These are phyloP conservation scores for Atrichornis clamosus DNA, from an alignment of 2,113 vertebrate genomes.

Conservation along the genomic window DNA sequence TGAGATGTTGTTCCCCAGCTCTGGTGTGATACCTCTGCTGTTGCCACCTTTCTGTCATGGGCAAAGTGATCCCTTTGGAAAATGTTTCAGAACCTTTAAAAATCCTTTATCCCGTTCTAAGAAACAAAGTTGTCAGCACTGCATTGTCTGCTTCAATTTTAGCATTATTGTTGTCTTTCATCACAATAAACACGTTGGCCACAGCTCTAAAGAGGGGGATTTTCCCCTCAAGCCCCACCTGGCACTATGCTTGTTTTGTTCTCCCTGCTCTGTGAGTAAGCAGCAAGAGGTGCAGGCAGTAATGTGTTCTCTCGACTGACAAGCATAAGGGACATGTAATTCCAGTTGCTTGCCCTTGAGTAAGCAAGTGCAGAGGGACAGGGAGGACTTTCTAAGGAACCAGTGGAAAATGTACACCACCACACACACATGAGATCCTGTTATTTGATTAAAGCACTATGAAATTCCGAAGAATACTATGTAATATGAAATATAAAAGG, in stretches of 20 bases:
- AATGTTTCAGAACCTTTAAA: conserved; percentile 4
- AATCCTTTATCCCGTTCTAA: not conserved
- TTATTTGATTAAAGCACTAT: not conserved
- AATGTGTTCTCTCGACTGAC: not conserved
- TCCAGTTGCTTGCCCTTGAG: conserved; percentile 47
- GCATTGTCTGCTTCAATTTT: conserved; percentile 6
- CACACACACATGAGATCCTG: not conserved
- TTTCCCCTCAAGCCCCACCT: not conserved
- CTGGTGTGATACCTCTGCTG: fast-evolving
- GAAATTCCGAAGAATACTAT: not conserved
- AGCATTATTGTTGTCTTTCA: conserved; percentile 27
- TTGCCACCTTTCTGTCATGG: not conserved
- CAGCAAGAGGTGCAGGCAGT: conserved; percentile 1
- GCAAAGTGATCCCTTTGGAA: not conserved
- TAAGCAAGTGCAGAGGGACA: conserved; percentile 3
- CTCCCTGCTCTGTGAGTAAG: conserved; percentile 21
- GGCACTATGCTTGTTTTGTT: conserved; percentile 11
- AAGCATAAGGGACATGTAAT: conserved; percentile 12
- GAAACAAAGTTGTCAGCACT: not conserved
- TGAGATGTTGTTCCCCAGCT: not conserved
- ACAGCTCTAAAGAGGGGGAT: not conserved
- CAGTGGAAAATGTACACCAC: not conserved
- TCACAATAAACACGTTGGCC: conserved; percentile 23
- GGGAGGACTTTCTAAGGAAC: not conserved
- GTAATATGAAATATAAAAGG: not conserved